phyloP scores from a whole-genome alignment of 1,140 invertebrate genomes.

The Magallana ariakensis region DNA sequence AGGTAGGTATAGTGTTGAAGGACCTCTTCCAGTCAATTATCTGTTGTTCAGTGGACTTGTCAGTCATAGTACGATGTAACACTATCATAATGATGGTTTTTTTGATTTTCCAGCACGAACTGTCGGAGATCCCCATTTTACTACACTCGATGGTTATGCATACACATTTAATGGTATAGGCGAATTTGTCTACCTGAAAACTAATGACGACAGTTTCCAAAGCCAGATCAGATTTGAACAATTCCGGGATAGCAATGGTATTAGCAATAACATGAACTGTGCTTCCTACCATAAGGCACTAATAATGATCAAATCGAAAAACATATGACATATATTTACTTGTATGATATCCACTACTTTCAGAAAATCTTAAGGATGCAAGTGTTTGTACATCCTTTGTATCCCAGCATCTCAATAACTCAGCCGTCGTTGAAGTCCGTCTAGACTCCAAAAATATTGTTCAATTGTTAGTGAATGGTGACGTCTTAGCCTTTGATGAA shows the following conservation, averaged over 20 bases:
- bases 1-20: slow-evolving; percentile 1
- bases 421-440: slow-evolving; percentile 45
- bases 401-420: background rate
- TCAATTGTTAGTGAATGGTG: slow-evolving; percentile 47
- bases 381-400: slow-evolving; percentile 50
- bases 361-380: slow-evolving; percentile 11
- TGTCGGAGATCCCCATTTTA: slow-evolving; percentile 61
- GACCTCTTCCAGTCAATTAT: no score
- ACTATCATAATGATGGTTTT: background rate
- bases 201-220: background rate
- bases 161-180: slow-evolving; percentile 67
- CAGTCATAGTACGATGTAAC: no score
- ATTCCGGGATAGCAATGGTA: background rate
- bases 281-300: background rate
- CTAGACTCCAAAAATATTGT: slow-evolving; percentile 43
- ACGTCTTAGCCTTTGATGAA: slow-evolving; percentile 26
- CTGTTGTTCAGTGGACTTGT: no score
- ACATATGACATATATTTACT: background rate
- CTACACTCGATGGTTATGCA: slow-evolving; percentile 58
- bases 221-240: slow-evolving; percentile 32
- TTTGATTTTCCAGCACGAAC: slow-evolving; percentile 32
- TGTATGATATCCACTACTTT: background rate
- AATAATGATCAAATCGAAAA: background rate
- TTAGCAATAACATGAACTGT: no score
- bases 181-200: slow-evolving; percentile 54